phyloP scores from a whole-genome alignment of 2,113 vertebrate species.

The Spilogale gracilis region DNA sequence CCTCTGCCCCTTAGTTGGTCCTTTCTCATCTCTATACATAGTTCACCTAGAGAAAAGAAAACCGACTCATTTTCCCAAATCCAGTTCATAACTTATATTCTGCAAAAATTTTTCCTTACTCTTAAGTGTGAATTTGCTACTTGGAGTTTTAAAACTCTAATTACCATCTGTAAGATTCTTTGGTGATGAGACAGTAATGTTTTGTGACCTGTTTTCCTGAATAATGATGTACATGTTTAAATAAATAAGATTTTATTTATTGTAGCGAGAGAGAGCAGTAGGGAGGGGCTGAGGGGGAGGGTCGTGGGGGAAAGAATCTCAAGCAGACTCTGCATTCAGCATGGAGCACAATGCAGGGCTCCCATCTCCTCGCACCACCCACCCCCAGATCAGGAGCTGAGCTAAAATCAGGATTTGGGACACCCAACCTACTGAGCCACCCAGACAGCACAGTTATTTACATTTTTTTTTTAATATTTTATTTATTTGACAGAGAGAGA shows the following conservation, averaged over 20 bases:
- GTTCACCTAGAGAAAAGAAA: background rate
- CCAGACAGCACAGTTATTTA: background rate
- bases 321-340: background rate
- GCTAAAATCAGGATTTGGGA: background rate
- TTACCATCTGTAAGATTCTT: background rate
- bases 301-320: background rate
- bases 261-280: background rate
- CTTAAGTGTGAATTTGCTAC: background rate
- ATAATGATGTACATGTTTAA: background rate
- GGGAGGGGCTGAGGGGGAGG: background rate
- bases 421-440: background rate
- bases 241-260: background rate
- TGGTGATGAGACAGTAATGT: background rate
- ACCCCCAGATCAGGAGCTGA: background rate
- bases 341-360: background rate
- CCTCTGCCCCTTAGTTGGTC: background rate
- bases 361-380: background rate
- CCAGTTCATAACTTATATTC: background rate
- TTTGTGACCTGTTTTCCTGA: background rate
- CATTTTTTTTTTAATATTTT: background rate
- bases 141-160: background rate
- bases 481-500: too few relatives aligned
- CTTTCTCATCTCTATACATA: background rate
- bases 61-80: background rate
- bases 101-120: background rate